Evolutionary conservation across 2,797 vertebrate species (phyloP).

Genomic region (Lateolabrax maculatus): DNA sequence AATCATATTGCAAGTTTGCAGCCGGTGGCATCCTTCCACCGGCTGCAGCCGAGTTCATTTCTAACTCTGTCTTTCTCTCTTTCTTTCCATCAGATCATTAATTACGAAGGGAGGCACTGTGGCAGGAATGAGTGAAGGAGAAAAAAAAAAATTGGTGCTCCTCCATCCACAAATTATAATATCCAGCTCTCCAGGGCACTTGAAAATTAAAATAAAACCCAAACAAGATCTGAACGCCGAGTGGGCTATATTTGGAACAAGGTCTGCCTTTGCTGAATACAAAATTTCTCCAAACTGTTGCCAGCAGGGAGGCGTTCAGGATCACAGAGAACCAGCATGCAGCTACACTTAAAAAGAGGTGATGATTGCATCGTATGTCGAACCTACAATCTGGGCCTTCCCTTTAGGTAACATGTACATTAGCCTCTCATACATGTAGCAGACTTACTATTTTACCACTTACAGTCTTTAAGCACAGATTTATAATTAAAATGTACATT

Average conservation of each 20-base stretch:
- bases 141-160: conserved; percentile 29
- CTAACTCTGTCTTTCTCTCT: not conserved
- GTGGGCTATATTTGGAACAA: conserved; percentile 68
- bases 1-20: conserved; percentile 30
- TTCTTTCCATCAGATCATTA: conserved; percentile 51
- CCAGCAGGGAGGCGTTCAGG: conserved; percentile 35
- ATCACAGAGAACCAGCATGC: conserved; percentile 40
- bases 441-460: conserved; percentile 1
- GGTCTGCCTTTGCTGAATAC: conserved; percentile 60
- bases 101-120: conserved; percentile 57
- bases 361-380: conserved; percentile 15
- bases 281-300: conserved; percentile 59
- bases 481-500: conserved; percentile 3
- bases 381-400: conserved; percentile 8
- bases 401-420: not conserved
- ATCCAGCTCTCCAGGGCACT: conserved; percentile 67
- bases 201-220: conserved; percentile 74
- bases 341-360: conserved; percentile 20
- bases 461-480: not conserved
- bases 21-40: conserved; percentile 22
- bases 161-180: conserved; percentile 71
- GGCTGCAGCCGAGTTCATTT: not conserved
- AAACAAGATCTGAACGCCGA: conserved; percentile 70
- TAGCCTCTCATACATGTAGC: not conserved
- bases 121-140: conserved; percentile 44